Conservation (phyloP, 2,113 vertebrate genomes). For the Aegotheles bennettii region DNA sequence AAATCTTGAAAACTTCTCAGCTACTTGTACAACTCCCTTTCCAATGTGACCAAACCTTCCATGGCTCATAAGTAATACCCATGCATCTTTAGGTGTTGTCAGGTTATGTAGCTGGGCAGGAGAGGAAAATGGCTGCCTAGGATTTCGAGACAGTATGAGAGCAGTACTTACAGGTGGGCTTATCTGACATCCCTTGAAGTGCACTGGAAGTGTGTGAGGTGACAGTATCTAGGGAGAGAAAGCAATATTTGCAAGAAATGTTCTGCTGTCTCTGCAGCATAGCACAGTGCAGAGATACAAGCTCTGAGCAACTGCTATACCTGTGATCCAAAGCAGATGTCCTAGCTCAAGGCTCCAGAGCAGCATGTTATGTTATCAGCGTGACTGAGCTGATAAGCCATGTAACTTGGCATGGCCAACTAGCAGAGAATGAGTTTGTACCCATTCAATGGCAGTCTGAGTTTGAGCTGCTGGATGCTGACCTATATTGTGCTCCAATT, state of each 20-base stretch:
- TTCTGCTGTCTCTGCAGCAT: not conserved
- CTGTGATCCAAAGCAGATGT: not conserved
- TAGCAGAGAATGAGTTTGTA: not conserved
- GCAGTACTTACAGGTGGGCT: not conserved
- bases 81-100: not conserved
- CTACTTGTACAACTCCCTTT: not conserved
- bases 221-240: not conserved
- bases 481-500: not conserved
- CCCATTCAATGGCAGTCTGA: not conserved
- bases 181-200: not conserved
- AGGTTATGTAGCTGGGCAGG: not conserved
- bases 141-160: not conserved
- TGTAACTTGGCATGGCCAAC: not conserved
- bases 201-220: not conserved
- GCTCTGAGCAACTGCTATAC: not conserved
- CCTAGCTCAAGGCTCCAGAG: not conserved
- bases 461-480: not conserved
- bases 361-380: not conserved
- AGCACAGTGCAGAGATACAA: not conserved
- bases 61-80: not conserved
- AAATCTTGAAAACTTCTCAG: not conserved
- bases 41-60: not conserved
- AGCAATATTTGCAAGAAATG: not conserved
- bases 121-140: not conserved
- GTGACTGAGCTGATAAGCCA: not conserved